Evolutionary conservation across 2,888 invertebrate genomes (phyloP), one percentile per base, ranked within the genome.

Genomic region (Nomada fabriciana): DNA sequence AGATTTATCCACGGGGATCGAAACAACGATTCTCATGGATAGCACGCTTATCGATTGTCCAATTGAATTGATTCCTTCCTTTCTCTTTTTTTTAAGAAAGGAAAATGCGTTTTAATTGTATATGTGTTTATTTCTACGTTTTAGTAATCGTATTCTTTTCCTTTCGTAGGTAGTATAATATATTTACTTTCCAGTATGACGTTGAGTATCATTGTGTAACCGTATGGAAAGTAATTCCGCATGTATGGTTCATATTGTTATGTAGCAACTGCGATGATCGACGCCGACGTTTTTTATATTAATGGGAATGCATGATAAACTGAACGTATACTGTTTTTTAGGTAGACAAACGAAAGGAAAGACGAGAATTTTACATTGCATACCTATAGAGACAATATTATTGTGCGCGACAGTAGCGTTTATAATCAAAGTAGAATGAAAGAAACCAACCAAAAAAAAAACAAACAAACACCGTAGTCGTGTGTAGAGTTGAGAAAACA

Each of bases 361-460:
- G 76, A 73, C 52, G 59, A 74, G 68, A 85, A 84, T 68, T 84
- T 85, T 82, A 82, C 79, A 88, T 88, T 82, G 78, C 89, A 83
- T 87, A 88, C 87, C 73, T 53, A 89, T 88, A 89, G 90, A 85
- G 89, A 89, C 89, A 89, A 90, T 89, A 89, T 86, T 80, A 86
- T 80, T 69, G 59, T 84, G 84, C 77, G 83, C 83, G 76, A 82
- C 71, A 25, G 80, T 89, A 90, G 89, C 87, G 80, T 90, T 90
- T 90, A 88, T 90, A 90, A 90, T 90, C 89, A 88, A 90, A 90
- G 89, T 90, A 90, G 90, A 86, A 81, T 42, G 76, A 57, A 82
- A 69, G 47, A 13, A 47, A 63, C n/a, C 59, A 74, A 72, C 50
- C 55, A 73, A 64, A 70, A 53, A 36, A 36, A 36, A 9, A 1